phyloP scores from a whole-genome alignment of 1,140 invertebrate genomes.

The Phthorimaea operculella region DNA sequence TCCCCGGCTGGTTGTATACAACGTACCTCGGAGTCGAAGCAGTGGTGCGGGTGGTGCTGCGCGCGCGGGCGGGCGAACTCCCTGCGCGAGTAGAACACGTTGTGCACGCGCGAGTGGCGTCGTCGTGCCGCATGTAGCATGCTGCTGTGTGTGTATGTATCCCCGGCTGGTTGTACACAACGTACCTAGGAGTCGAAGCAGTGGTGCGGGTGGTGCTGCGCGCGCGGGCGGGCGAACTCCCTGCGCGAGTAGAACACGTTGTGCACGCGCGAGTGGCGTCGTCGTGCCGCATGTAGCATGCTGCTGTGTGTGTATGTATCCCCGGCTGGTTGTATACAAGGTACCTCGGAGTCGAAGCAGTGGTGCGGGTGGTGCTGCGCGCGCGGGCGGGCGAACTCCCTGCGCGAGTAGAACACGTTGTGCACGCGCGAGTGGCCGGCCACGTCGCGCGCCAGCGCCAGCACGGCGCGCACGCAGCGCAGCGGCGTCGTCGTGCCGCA shows the following conservation, averaged over 20 bases:
- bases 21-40: constrained; percentile 86
- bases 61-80: constrained; percentile 95
- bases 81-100: constrained; percentile 96
- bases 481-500: constrained; percentile 98
- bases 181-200: constrained; percentile 88
- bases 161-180: no score
- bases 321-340: no score
- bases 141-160: no score
- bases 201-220: constrained; percentile 87
- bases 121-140: no score
- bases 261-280: constrained; percentile 77
- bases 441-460: constrained; percentile 86
- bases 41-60: constrained; percentile 86
- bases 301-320: no score
- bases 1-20: no score
- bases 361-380: constrained; percentile 88
- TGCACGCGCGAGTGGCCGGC: constrained; percentile 83
- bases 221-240: constrained; percentile 93
- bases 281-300: no score
- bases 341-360: constrained; percentile 88
- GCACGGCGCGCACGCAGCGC: constrained; percentile 85
- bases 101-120: constrained; percentile 82
- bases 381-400: constrained; percentile 95
- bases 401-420: constrained; percentile 96
- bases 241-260: constrained; percentile 97